Base-by-base conservation (phyloP, 1,140 invertebrate species). In the Sweltsa coloradensis region DNA sequence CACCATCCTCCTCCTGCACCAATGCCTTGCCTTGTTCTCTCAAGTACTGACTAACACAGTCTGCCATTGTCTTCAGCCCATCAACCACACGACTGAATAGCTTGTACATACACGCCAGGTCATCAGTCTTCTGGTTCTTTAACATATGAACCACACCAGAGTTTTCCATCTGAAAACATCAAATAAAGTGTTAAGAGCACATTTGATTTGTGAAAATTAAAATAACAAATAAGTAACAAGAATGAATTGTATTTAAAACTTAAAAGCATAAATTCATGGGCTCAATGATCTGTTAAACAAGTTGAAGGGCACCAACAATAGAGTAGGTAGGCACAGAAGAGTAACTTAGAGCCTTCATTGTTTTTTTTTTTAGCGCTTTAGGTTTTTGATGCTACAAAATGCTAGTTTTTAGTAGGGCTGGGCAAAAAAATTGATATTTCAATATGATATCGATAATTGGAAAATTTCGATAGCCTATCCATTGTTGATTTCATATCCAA, bases 111-210 rank as follows among this genome's bases (percentile, higher is more conserved):
- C 92, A 95, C 43, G 86, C 85, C 52, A 99, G 74, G 72, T 99
- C 95, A 57, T 91, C 85, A 24, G 88, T 95, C 71, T 94, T 96
- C 53, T 95, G 87, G 66, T 97, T 93, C 70, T 90, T 88, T 52
- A 99, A 72, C 96, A 99, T 99, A 64, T 97, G 89, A 34, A 97
- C 91, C 42, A 99, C 94, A 48, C 96, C 96, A 50, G 90, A 95
- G 66, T 99, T 98, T 70, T 97, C 94, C 95, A 99, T 99, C 80
- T 87, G 56, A 5, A 67, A 65, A 49, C 50, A 59, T 56, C 34
- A n/a, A n/a, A n/a, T n/a, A 53, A 31, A 31, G 29, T 31, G 9
- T 31, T 31, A 9, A 31, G 29, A 31, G 9, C 9, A 31, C 9
- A 31, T 31, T 9, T 31, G 9, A 31, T 9, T 31, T 9, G 29